These are phyloP conservation scores for Alligator mississippiensis DNA, from an alignment of 2,113 vertebrate genomes.

Conservation along the genomic window DNA sequence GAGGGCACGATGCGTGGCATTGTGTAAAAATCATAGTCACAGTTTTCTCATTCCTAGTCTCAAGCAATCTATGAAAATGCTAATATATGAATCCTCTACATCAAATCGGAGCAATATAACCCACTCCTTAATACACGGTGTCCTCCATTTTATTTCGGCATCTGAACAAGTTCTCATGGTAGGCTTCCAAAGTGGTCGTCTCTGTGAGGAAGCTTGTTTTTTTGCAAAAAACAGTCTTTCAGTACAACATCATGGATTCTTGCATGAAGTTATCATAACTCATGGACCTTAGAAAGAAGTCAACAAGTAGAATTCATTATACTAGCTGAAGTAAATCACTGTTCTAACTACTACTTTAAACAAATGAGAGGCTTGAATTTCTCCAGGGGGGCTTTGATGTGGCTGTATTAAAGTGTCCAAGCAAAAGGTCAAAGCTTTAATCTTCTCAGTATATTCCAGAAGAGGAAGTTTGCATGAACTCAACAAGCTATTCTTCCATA, in stretches of 20 bases:
- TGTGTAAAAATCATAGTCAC: not conserved
- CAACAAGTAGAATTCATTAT: not conserved
- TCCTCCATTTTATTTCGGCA: constrained; percentile 11
- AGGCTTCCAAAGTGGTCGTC: not conserved
- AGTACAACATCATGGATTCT: not conserved
- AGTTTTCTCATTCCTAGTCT: not conserved
- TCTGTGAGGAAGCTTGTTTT: not conserved
- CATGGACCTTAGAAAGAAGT: not conserved
- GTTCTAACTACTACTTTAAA: not conserved
- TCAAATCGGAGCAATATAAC: not conserved
- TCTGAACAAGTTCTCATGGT: not conserved
- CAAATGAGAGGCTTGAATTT: not conserved
- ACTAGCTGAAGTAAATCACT: not conserved
- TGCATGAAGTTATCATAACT: too few species aligned
- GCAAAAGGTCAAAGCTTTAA: not conserved
- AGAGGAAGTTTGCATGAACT: constrained; percentile 7
- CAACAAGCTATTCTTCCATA: constrained; percentile 67
- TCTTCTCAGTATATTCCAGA: not conserved
- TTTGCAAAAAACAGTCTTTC: not conserved
- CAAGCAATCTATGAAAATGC: not conserved
- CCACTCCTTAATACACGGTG: constrained; percentile 8
- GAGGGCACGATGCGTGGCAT: not conserved
- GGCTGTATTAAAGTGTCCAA: not conserved
- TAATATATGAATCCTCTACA: not conserved
- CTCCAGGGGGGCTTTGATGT: fast-evolving